A percentile compares a stretch with the other conserved stretches of the same genome.
phyloP scores from a whole-genome alignment of 1,140 invertebrate species.

The Meloidogyne hapla region DNA sequence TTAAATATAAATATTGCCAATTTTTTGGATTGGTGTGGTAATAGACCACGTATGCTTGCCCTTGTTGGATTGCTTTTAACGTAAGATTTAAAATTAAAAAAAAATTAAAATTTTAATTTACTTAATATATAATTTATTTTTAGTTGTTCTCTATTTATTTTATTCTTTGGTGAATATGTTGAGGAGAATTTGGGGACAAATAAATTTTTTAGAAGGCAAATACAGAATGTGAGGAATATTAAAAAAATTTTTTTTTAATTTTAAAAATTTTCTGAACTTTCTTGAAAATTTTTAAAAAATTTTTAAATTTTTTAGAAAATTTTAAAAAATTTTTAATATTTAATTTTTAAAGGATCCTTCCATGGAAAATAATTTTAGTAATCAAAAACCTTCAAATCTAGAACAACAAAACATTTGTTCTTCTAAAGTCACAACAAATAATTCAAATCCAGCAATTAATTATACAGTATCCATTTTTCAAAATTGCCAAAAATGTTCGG shows the following conservation, averaged over 20 bases:
- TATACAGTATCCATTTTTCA: neutral
- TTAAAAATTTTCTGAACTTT: too few species aligned
- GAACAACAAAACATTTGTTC: neutral
- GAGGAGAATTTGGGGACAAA: conserved; percentile 14
- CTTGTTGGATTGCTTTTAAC: conserved; percentile 11
- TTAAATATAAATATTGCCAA: neutral
- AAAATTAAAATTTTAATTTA: neutral
- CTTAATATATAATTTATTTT: neutral
- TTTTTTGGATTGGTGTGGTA: conserved; percentile 6
- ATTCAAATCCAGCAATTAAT: conserved; percentile 13
- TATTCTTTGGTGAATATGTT: conserved; percentile 25
- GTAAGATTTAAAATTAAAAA: neutral
- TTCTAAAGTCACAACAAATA: neutral
- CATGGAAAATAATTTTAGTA: neutral
- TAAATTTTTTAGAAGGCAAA: conserved; percentile 15
- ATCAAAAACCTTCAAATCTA: neutral
- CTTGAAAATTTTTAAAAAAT: conserved; percentile 3
- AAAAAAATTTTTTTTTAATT: too few species aligned
- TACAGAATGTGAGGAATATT: neutral
- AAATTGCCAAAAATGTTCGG: conserved; percentile 19
- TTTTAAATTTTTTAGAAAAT: neutral
- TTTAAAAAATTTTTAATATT: conserved; percentile 8
- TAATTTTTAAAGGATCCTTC: neutral
- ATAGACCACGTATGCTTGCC: conserved; percentile 15
- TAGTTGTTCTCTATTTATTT: conserved; percentile 10